These are phyloP conservation scores for Elysia crispata DNA, from an alignment of 2,888 invertebrate genomes.

Conservation along the genomic window DNA sequence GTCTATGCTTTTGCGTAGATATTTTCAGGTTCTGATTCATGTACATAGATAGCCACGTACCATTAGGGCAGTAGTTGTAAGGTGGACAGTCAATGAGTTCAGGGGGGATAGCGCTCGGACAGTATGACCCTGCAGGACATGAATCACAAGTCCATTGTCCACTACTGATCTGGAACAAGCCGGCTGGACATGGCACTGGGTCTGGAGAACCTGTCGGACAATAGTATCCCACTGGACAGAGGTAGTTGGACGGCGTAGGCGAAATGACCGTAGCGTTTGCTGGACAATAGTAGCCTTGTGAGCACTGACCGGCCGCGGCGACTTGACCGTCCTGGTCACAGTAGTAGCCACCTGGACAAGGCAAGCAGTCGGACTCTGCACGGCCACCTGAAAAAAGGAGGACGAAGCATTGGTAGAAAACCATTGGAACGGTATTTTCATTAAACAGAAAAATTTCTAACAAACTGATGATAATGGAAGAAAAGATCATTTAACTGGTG, in stretches of 20 bases:
- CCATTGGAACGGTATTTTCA: too few relatives aligned
- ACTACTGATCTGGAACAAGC: conserved; percentile 65
- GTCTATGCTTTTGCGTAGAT: too few relatives aligned
- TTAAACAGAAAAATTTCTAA: too few relatives aligned
- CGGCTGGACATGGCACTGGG: conserved; percentile 67
- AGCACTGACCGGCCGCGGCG: conserved; percentile 67
- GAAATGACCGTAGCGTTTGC: conserved; percentile 66
- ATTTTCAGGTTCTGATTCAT: too few relatives aligned
- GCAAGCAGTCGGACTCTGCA: conserved; percentile 66
- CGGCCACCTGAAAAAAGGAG: conserved; percentile 61
- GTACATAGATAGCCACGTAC: conserved; percentile 52
- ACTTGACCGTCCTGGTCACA: conserved; percentile 69
- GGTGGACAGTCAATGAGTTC: conserved; percentile 67
- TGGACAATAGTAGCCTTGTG: conserved; percentile 74
- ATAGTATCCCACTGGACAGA: conserved; percentile 68
- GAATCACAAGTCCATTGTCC: conserved; percentile 66
- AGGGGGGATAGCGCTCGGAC: conserved; percentile 65
- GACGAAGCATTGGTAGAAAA: background rate
- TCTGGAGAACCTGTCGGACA: conserved; percentile 69
- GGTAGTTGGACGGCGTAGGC: conserved; percentile 63
- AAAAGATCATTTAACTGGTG: too few relatives aligned
- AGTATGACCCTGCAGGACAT: conserved; percentile 74
- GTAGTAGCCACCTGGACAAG: conserved; percentile 73
- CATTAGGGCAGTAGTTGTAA: conserved; percentile 73
- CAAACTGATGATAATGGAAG: too few relatives aligned